Evolutionary conservation across 23 tunicate species (phyloP).

Genomic region (Oikopleura albicans): DNA sequence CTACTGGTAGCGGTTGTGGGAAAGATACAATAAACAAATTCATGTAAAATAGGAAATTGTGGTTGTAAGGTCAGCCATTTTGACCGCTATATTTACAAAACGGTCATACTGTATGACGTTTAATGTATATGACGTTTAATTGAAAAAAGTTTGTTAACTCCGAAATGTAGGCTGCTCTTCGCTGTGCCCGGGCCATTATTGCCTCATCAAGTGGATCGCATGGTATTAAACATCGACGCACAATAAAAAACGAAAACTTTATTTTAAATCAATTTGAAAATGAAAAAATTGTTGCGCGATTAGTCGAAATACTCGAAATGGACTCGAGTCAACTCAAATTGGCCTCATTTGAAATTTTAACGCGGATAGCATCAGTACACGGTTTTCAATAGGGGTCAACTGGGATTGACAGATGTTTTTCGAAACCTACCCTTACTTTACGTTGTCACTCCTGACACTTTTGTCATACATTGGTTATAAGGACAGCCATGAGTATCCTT

Average conservation of each 20-base stretch:
- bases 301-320: constrained; percentile 8
- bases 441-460: too few species aligned
- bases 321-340: background rate
- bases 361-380: background rate
- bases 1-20: too few species aligned
- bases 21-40: too few species aligned
- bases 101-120: too few species aligned
- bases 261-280: background rate
- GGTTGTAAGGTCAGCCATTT: too few species aligned
- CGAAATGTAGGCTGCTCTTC: background rate
- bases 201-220: background rate
- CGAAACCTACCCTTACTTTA: too few species aligned
- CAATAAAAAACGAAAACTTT: background rate
- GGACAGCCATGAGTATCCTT: too few species aligned
- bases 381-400: background rate
- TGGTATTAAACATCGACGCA: background rate
- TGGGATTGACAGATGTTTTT: background rate
- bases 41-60: too few species aligned
- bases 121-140: too few species aligned
- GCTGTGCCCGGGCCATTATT: background rate
- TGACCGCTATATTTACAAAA: too few species aligned
- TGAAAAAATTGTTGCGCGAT: background rate
- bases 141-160: too few species aligned
- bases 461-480: too few species aligned
- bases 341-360: background rate